Base-by-base conservation (phyloP, 1,140 invertebrate genomes). In the Coboldia fuscipes region DNA sequence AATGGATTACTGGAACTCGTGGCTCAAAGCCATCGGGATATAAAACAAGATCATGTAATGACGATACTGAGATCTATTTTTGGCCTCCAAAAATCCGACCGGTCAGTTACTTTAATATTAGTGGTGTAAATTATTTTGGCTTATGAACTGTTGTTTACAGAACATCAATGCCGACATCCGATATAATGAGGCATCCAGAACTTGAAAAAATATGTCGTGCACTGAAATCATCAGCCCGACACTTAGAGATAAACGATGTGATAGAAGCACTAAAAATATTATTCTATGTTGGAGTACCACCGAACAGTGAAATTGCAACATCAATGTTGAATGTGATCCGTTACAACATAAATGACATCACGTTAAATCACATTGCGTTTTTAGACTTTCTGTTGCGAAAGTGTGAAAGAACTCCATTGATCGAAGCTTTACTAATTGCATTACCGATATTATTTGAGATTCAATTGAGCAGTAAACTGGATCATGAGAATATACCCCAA, bases 361-460 rank as follows among this genome's bases (percentile, higher is more conserved):
- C 56, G 34, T 42, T 68, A n/a, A 40, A 58, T 10, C 61, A 73
- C 41, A 66, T 75, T 30, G 62, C 65, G 33, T 70, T 68, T 45
- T 32, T 72, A 13, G 53, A 68, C 41, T 68, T 63, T 45, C 37
- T 74, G 18, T 42, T 76, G 2, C 50, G 50, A 9, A 47, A 55
- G 30, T 47, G 56, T 13, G 21, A 51, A 29, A 31, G 20, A 6
- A 63, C 61, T 24, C 64, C 70, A 40, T 47, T 76, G 13, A 54
- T 62, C 0, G 60, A 70, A 32, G 68, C 69, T 3, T 40, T 76
- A 4, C 54, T 58, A 39, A 47, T 65, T 7, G 71, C 72, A 4
- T 37, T 76, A 14, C 69, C 70, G 1, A 43, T 70, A 12, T 62
- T 68, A 2, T 74, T 73, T 46, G 62, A 72, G 46, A 57, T 63